Evolutionary conservation across 92 coral and sea anemone genomes (phyloP).

Genomic region (Virgularia gustaviana): DNA sequence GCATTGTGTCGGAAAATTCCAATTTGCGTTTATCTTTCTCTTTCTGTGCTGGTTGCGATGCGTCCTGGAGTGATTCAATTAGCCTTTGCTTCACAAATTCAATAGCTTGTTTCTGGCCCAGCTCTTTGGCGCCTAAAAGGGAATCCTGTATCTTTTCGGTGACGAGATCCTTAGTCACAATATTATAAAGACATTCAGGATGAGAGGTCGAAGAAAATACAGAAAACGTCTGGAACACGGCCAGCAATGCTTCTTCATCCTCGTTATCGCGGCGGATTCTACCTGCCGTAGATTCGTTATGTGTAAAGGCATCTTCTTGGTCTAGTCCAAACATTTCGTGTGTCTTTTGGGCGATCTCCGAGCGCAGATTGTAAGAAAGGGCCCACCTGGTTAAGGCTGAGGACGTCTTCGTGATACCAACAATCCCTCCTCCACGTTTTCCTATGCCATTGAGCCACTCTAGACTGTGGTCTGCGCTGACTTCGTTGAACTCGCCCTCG

Average conservation of each 20-base stretch:
- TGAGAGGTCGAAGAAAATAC: constrained; percentile 53
- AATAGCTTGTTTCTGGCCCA: constrained; percentile 52
- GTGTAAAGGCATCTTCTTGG: constrained; percentile 58
- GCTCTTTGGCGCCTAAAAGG: constrained; percentile 43
- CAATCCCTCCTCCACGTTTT: constrained; percentile 42
- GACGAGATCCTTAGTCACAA: constrained; percentile 65
- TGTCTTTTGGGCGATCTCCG: constrained; percentile 53
- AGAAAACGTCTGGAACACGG: constrained; percentile 42
- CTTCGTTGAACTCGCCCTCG: constrained; percentile 44
- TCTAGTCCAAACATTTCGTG: constrained; percentile 53
- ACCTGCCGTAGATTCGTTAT: constrained; percentile 57
- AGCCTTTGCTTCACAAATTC: constrained; percentile 58
- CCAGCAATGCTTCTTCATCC: constrained; percentile 52
- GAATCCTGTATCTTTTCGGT: constrained; percentile 56
- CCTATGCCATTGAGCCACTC: constrained; percentile 49
- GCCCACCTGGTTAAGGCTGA: constrained; percentile 44
- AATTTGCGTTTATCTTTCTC: constrained; percentile 1
- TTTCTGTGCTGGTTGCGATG: constrained; percentile 36
- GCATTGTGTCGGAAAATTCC: constrained; percentile 48
- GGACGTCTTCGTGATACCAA: constrained; percentile 44
- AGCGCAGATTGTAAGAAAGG: constrained; percentile 51
- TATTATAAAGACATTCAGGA: constrained; percentile 61
- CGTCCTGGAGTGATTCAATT: neutral
- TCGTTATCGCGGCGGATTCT: constrained; percentile 48
- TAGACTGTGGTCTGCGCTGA: constrained; percentile 53